phyloP scores from a whole-genome alignment of 2,113 vertebrate genomes.

The Chloroceryle aenea region DNA sequence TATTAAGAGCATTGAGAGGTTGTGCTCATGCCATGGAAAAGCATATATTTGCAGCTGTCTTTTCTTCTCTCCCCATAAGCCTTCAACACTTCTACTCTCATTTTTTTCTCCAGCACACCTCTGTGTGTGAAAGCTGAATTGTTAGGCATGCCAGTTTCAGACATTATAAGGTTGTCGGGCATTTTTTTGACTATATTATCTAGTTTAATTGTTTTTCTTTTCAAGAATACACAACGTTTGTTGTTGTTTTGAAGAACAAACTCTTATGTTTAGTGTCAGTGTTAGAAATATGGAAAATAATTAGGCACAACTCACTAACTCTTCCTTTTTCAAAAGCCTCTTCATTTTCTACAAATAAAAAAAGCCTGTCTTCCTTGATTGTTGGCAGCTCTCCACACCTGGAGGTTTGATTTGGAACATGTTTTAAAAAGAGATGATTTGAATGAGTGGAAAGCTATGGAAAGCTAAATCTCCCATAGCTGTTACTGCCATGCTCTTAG shows the following conservation, averaged over 20 bases:
- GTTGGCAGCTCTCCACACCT: background rate
- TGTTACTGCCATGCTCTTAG: background rate
- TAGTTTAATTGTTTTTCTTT: background rate
- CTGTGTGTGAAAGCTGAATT: background rate
- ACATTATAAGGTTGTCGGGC: background rate
- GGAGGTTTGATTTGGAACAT: background rate
- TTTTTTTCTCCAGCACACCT: background rate
- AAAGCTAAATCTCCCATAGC: background rate
- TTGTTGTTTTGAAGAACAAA: background rate
- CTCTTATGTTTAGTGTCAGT: background rate
- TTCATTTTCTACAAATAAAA: background rate
- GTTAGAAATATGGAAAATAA: background rate
- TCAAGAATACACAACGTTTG: background rate
- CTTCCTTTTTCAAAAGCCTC: background rate
- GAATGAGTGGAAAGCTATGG: background rate
- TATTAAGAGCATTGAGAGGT: background rate
- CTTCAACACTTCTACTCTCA: background rate
- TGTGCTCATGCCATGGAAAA: background rate
- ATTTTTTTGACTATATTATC: background rate
- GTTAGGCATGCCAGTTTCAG: background rate
- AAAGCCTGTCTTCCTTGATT: background rate
- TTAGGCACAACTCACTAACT: background rate
- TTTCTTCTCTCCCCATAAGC: background rate
- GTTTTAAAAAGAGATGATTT: background rate
- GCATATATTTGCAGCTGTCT: background rate